A percentile compares a stretch with the other conserved stretches of the same genome.
These are phyloP conservation scores for Synergus itoensis DNA, from an alignment of 2,888 invertebrate genomes.

Conservation along the genomic window DNA sequence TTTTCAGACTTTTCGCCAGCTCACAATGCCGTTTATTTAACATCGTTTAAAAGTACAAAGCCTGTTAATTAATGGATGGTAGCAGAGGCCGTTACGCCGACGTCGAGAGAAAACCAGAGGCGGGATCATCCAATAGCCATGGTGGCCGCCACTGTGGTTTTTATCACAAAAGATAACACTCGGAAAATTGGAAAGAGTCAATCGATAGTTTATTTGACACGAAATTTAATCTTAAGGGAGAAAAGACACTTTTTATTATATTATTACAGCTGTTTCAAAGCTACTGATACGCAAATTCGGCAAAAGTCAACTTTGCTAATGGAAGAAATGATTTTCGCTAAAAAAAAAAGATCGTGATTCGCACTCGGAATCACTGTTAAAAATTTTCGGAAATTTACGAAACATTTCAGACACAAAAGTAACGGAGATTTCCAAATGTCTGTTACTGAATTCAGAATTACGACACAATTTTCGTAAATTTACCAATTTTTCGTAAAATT, in stretches of 20 bases:
- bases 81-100: conserved; percentile 57
- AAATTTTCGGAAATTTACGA: too few relatives aligned
- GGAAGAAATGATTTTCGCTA: neutral
- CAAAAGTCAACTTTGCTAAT: neutral
- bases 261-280: too few relatives aligned
- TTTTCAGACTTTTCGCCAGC: conserved; percentile 74
- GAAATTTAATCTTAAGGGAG: neutral
- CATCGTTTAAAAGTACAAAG: conserved; percentile 78
- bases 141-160: conserved; percentile 47
- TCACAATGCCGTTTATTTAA: conserved; percentile 78
- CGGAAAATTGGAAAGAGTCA: conserved; percentile 24
- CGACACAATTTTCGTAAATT: too few relatives aligned
- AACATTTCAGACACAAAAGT: too few relatives aligned
- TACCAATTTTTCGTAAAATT: too few relatives aligned
- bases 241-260: neutral
- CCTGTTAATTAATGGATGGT: conserved; percentile 77
- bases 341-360: neutral
- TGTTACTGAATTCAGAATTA: too few relatives aligned
- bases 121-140: conserved; percentile 55
- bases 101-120: conserved; percentile 51
- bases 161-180: conserved; percentile 25
- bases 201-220: neutral
- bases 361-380: conserved; percentile 11
- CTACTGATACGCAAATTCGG: neutral
- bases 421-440: too few relatives aligned